Evolutionary conservation across 2,113 vertebrate species (phyloP).

Genomic region (Paratilapia polleni): DNA sequence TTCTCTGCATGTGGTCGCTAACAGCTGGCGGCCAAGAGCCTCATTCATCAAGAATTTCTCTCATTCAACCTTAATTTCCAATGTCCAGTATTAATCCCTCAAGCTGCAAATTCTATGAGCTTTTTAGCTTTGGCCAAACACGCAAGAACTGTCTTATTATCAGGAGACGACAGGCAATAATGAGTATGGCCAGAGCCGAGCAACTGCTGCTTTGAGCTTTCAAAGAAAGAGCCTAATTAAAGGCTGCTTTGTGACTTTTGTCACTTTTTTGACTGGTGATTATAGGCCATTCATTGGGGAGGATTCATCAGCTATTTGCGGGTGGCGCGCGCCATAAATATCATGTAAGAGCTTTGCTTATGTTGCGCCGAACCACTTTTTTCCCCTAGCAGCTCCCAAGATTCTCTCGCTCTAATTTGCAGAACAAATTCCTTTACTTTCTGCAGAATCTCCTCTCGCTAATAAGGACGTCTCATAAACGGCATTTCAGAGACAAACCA

Average conservation of each 20-base stretch:
- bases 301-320: constrained; percentile 69
- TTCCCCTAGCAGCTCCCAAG: neutral
- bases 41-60: constrained; percentile 38
- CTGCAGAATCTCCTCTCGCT: constrained; percentile 47
- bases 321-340: constrained; percentile 59
- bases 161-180: constrained; percentile 73
- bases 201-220: constrained; percentile 63
- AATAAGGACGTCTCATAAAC: constrained; percentile 68
- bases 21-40: constrained; percentile 15
- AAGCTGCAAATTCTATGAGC: constrained; percentile 48
- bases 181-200: constrained; percentile 63
- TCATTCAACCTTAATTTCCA: constrained; percentile 7
- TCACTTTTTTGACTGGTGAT: constrained; percentile 76
- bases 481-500: constrained; percentile 59
- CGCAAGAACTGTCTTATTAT: constrained; percentile 71
- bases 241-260: constrained; percentile 78
- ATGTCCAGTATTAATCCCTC: constrained; percentile 59
- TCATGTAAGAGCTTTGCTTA: constrained; percentile 26
- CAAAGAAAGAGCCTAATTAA: constrained; percentile 76
- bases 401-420: constrained; percentile 44
- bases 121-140: constrained; percentile 52
- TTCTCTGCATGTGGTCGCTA: constrained; percentile 26
- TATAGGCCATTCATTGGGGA: constrained; percentile 69
- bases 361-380: constrained; percentile 46
- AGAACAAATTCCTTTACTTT: constrained; percentile 60